phyloP scores from a whole-genome alignment of 2,888 invertebrate genomes.

The Napeogenes inachia region DNA sequence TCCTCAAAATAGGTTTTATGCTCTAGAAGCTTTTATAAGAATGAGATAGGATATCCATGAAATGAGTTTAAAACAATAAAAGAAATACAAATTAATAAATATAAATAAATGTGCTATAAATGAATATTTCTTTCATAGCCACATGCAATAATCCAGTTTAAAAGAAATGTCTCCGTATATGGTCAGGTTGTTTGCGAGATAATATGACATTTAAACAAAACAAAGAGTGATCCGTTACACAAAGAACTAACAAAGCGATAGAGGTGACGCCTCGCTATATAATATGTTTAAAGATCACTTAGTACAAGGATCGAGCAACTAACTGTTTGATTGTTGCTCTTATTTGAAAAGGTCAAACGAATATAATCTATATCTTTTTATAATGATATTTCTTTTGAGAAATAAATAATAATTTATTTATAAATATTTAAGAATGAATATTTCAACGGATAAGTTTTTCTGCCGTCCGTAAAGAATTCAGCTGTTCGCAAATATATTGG shows the following conservation, averaged over 20 bases:
- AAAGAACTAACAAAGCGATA: constrained; percentile 22
- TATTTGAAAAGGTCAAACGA: neutral
- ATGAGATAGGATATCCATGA: neutral
- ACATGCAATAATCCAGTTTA: no score
- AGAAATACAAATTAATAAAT: no score
- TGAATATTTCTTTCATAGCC: no score
- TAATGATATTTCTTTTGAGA: neutral
- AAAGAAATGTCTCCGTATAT: no score
- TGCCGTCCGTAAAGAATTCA: no score
- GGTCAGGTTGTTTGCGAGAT: no score
- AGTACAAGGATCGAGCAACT: neutral
- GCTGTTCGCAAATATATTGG: no score
- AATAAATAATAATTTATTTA: no score
- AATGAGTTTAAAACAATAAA: no score
- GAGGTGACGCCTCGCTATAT: constrained; percentile 19
- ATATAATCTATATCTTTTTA: neutral
- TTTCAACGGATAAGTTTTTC: no score
- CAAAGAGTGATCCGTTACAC: constrained; percentile 46
- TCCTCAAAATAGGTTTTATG: constrained; percentile 21
- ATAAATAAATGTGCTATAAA: no score
- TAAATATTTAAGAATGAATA: no score
- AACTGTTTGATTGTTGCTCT: neutral
- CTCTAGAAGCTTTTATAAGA: constrained; percentile 11
- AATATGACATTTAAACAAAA: constrained; percentile 40
- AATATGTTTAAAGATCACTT: neutral